A percentile compares a stretch with the other conserved stretches of the same genome.
Evolutionary conservation across 2,113 vertebrate species (phyloP).

Genomic region (Xyliphius kryptos): DNA sequence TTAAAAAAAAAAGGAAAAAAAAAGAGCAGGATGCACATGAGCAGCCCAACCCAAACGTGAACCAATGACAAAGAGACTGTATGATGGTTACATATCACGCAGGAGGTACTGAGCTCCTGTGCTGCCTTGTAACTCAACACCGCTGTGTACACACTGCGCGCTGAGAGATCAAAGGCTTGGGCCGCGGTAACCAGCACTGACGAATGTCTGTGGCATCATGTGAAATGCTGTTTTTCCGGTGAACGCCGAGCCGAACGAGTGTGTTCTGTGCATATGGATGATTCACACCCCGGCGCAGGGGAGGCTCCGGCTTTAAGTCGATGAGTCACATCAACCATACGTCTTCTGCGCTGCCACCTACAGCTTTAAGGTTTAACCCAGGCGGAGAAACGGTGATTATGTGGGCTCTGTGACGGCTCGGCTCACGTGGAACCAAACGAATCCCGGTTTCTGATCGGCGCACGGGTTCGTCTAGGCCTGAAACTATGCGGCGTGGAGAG

Average conservation of each 20-base stretch:
- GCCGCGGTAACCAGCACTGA: slow-evolving; percentile 23
- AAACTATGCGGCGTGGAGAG: too few species aligned
- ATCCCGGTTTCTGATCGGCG: not conserved
- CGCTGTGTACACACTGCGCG: slow-evolving; percentile 25
- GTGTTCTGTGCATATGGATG: slow-evolving; percentile 47
- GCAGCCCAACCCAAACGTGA: slow-evolving; percentile 1
- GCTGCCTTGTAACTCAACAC: slow-evolving; percentile 43
- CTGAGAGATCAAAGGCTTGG: slow-evolving; percentile 28
- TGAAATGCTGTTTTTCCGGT: slow-evolving; percentile 54
- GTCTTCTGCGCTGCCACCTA: slow-evolving; percentile 37
- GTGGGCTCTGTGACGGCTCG: slow-evolving; percentile 29
- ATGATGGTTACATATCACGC: slow-evolving; percentile 28
- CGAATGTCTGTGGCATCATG: slow-evolving; percentile 48
- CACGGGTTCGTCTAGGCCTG: not conserved
- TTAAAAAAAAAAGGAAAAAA: too few species aligned
- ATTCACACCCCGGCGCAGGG: slow-evolving; percentile 59
- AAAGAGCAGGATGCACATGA: slow-evolving; percentile 20
- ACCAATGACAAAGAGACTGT: slow-evolving; percentile 9
- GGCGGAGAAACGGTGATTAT: slow-evolving; percentile 46
- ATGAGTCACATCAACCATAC: slow-evolving; percentile 67
- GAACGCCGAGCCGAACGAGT: slow-evolving; percentile 33
- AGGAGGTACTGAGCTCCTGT: slow-evolving; percentile 16
- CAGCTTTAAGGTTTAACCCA: slow-evolving; percentile 56
- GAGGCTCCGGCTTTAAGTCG: slow-evolving; percentile 56
- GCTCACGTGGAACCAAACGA: not conserved